phyloP scores from a whole-genome alignment of 1,140 invertebrate species.

The Propsilocerus akamusi region DNA sequence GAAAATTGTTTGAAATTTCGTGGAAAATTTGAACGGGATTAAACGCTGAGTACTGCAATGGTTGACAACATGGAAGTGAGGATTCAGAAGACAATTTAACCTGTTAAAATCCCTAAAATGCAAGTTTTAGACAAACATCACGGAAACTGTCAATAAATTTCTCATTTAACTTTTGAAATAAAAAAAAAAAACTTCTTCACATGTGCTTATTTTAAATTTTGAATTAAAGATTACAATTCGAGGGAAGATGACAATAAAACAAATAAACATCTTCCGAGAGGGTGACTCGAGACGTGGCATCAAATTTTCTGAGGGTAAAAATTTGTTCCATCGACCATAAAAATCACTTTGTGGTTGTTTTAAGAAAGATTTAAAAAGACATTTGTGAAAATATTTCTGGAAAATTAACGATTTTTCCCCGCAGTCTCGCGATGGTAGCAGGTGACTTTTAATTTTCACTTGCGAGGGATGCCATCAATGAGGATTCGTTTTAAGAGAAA shows the following conservation, averaged over 20 bases:
- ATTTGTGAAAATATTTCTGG: not conserved
- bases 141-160: constrained; percentile 1
- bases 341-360: not conserved
- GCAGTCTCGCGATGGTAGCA: not conserved
- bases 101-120: not conserved
- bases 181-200: too few species aligned
- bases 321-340: not conserved
- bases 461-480: too few species aligned
- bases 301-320: not conserved
- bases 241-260: too few species aligned
- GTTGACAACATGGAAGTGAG: not conserved
- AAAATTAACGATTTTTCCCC: not conserved
- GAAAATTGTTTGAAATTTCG: too few species aligned
- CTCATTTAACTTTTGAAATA: too few species aligned
- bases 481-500: too few species aligned
- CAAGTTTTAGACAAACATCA: too few species aligned
- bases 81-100: not conserved
- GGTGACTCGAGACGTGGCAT: too few species aligned
- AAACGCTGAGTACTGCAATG: not conserved
- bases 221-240: not conserved
- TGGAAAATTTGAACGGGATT: not conserved
- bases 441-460: too few species aligned
- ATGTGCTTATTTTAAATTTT: not conserved
- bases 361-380: not conserved
- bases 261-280: too few species aligned